Base-by-base conservation (phyloP, 1,140 invertebrate genomes). In the Drosophila ogumai region DNA sequence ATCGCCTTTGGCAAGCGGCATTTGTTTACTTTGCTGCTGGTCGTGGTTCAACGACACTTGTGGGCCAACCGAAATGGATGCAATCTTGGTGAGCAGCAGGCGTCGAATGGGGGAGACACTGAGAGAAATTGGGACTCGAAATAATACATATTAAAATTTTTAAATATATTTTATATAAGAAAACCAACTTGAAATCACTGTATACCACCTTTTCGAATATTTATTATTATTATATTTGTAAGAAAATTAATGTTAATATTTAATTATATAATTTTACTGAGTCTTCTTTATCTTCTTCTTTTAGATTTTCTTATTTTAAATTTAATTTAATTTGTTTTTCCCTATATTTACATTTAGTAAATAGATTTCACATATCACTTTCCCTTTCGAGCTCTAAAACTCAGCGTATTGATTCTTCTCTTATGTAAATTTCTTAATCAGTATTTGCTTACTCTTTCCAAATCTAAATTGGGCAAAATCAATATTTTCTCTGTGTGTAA, bases 11-110 rank as follows among this genome's bases (percentile, higher is more conserved):
- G 56, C 71, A 36, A 31, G 15, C 19, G 28, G 34, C 31, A 49
- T 41, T 43, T 58, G 38, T 41, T 73, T 49, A 34, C 34, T 38
- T 55, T 75, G 69, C 54, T 58, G 52, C 59, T 34, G 47, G 9
- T 25, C 8, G 19, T 28, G 60, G 74, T 76, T 76, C 74, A 76
- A 76, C 63, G 74, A 76, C 74, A 50, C 28, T 38, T 58, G 52
- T 8, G 31, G 28, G 46, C 31, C 54, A 58, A 22, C 59, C 52
- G 19, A 56, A 61, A 38, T 19, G 22, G 17, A 36, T 55, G 59
- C 59, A 69, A 36, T 55, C 59, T 63, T 40, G n/a, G 32, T 32
- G 41, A 13, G 44, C 55, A 41, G 38, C 36, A 19, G 49, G 44
- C 31, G 34, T 38, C 22, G 49, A 41, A 32, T 46, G 43, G 43